Evolutionary conservation across 53 echinoderm and acorn worm species (phyloP), one percentile per base, ranked within the genome.

Genomic region (Henricia sp.): DNA sequence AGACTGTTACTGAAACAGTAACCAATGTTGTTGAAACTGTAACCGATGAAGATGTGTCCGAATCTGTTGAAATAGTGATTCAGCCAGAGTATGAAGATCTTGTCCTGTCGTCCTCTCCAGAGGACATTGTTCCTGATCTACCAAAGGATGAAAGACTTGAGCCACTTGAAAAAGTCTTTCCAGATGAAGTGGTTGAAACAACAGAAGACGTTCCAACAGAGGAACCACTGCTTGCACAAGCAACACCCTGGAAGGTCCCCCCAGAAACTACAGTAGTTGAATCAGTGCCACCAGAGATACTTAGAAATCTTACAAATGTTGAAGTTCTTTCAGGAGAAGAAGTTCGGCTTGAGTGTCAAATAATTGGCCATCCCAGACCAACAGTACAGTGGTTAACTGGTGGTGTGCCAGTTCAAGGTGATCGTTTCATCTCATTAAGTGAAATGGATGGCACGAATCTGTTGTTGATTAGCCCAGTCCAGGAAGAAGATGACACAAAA

Each of bases 401-500:
- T 36, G 92, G 91, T 24, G 59, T 78, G 50, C 88, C 86, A 53
- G 80, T 99, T 19, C 73, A 91, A 85, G 88, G 88, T 42, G 88
- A 92, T 42, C 82, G 91, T 57, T 99, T 90, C 67, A 83, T 88
- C 32, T 88, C 90, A 62, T 76, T 87, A 46, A 27, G 27, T 51
- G 87, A 92, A 66, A 50, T 59, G 52, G 92, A 94, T 88, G 99
- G 94, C 19, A 88, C 88, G 56, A 91, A 83, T 73, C 82, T 84
- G 35, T 68, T 99, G 36, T 74, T 94, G 25, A 99, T 99, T 43
- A 90, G 83, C 67, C 92, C 92, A n/a, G 91, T 94, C 40, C 77
- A 85, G 38, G 90, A 86, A 53, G 92, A 88, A 20, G 99, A 99
- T 86, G 92, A 99, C 63, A 90, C 99, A 58, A 92, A 92, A 84